phyloP scores from a whole-genome alignment of 30 jellyfish, hydroid and myxozoan species.

The Rhopilema esculentum region DNA sequence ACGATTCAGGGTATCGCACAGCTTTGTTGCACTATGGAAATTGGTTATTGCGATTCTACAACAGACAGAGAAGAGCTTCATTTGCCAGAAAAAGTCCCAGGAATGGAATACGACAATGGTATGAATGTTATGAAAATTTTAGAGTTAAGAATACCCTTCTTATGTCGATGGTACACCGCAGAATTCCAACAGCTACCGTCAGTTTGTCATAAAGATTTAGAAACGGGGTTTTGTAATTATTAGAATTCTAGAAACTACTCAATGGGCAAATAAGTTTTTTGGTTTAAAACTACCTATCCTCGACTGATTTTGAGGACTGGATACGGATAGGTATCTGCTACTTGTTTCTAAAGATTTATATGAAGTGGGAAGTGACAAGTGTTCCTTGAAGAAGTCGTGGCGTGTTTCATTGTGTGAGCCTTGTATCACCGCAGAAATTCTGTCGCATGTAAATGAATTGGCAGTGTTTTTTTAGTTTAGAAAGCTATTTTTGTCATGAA shows the following conservation, averaged over 20 bases:
- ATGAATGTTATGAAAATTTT: background rate
- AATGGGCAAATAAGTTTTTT: background rate
- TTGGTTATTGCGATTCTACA: constrained; percentile 68
- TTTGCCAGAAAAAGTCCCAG: constrained; percentile 73
- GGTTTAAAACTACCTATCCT: too few species aligned
- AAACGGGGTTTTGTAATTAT: background rate
- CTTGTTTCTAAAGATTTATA: background rate
- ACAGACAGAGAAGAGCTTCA: constrained; percentile 72
- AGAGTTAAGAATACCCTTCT: background rate
- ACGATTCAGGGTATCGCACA: background rate
- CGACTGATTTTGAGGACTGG: too few species aligned
- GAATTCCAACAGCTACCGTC: background rate
- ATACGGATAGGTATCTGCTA: background rate
- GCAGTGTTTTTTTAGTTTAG: too few species aligned
- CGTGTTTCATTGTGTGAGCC: background rate
- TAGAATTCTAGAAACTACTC: background rate
- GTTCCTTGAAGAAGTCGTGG: background rate
- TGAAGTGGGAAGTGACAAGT: background rate
- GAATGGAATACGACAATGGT: constrained; percentile 37
- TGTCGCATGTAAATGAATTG: background rate
- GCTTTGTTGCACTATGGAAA: constrained; percentile 19
- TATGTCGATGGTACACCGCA: background rate
- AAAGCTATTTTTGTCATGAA: too few species aligned
- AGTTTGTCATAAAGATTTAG: background rate
- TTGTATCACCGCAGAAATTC: background rate